These are phyloP conservation scores for Bombus huntii DNA, from an alignment of 1,140 invertebrate genomes.

Conservation along the genomic window DNA sequence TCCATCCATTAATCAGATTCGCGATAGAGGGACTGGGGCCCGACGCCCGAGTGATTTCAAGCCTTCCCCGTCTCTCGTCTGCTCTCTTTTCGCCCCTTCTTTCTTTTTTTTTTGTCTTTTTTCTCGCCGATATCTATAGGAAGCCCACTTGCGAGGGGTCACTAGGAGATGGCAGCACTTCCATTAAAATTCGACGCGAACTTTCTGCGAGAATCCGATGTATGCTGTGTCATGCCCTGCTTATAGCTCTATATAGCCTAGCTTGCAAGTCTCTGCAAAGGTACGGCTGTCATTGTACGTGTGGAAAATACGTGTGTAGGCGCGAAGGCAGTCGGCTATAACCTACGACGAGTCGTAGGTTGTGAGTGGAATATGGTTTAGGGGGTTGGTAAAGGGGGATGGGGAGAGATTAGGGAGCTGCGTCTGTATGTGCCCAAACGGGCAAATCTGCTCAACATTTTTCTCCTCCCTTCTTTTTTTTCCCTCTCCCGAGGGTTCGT, in stretches of 20 bases:
- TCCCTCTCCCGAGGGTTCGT: neutral
- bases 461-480: neutral
- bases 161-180: constrained; percentile 76
- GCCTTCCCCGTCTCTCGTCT: neutral
- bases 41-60: constrained; percentile 79
- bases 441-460: constrained; percentile 46
- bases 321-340: constrained; percentile 57
- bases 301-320: constrained; percentile 58
- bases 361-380: constrained; percentile 68
- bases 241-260: constrained; percentile 53
- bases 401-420: constrained; percentile 13
- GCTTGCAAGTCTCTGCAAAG: constrained; percentile 51
- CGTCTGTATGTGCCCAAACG: constrained; percentile 34
- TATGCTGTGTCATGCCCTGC: constrained; percentile 60
- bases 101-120: constrained; percentile 35
- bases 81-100: neutral
- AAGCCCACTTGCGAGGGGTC: constrained; percentile 70
- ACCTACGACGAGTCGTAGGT: constrained; percentile 54
- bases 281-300: constrained; percentile 59
- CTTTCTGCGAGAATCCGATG: constrained; percentile 66
- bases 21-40: constrained; percentile 67
- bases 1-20: constrained; percentile 80
- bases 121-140: constrained; percentile 33
- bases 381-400: constrained; percentile 1
- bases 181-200: constrained; percentile 74